A percentile compares a stretch with the other conserved stretches of the same genome.
Evolutionary conservation across 2,888 invertebrate species (phyloP).

Genomic region (Scaptomyza caliginosa): DNA sequence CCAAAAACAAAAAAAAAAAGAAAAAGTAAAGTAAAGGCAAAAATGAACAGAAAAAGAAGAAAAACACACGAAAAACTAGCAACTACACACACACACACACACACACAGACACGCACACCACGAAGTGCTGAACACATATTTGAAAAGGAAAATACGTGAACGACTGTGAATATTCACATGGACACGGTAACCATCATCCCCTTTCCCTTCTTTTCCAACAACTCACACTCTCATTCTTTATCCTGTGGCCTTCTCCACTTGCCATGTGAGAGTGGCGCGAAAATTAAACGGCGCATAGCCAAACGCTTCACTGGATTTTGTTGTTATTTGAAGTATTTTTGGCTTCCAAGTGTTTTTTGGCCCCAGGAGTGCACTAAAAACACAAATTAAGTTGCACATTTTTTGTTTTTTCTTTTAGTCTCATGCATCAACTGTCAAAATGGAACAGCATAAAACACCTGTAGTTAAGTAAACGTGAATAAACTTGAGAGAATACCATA

Average conservation of each 20-base stretch:
- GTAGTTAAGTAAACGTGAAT: constrained; percentile 3
- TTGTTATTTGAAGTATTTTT: constrained; percentile 17
- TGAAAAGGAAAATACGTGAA: constrained; percentile 77
- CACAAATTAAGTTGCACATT: constrained; percentile 71
- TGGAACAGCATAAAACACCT: constrained; percentile 65
- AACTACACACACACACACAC: constrained; percentile 14
- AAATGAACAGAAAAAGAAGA: neutral
- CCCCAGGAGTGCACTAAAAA: constrained; percentile 70
- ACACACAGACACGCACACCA: neutral
- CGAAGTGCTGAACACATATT: constrained; percentile 76
- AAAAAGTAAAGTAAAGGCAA: neutral
- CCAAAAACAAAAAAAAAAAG: constrained; percentile 11
- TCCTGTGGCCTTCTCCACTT: constrained; percentile 34
- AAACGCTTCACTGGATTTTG: constrained; percentile 18
- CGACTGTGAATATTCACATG: constrained; percentile 54
- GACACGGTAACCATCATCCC: constrained; percentile 41
- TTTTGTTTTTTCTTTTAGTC: too few species aligned
- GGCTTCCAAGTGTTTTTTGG: constrained; percentile 2
- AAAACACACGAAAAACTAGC: constrained; percentile 23
- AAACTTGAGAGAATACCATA: too few species aligned
- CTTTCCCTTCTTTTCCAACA: neutral
- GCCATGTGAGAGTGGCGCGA: constrained; percentile 57
- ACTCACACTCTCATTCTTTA: constrained; percentile 17
- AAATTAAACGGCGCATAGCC: constrained; percentile 75
- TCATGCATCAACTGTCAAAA: constrained; percentile 37